Conservation (phyloP, 35 echinoderm and acorn worm genomes). For the Holothuria glaberrima region DNA sequence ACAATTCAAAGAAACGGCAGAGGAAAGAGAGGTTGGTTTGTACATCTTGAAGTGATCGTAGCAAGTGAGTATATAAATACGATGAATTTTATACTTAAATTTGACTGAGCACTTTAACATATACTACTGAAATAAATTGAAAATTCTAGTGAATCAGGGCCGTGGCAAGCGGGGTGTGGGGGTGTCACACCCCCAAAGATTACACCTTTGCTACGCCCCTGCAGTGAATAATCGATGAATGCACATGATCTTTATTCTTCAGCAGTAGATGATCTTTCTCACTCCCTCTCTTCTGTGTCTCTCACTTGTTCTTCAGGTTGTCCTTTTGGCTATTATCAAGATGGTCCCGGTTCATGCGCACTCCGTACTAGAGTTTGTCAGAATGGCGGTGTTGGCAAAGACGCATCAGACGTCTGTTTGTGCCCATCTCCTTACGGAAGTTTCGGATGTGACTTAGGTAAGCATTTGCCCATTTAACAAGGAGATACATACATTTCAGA, state of each 20-base stretch:
- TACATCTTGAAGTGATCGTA: constrained; percentile 14
- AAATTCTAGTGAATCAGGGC: too few species aligned
- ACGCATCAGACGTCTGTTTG: neutral
- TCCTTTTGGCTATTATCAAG: neutral
- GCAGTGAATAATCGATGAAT: neutral
- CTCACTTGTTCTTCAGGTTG: constrained; percentile 7
- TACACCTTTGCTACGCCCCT: neutral
- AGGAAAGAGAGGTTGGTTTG: constrained; percentile 34
- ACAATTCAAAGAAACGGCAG: neutral
- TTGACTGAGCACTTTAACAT: too few species aligned
- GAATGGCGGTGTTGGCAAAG: neutral
- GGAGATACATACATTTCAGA: too few species aligned
- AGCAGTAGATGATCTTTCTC: too few species aligned
- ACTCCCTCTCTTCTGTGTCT: neutral
- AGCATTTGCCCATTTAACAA: too few species aligned
- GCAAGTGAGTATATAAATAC: constrained; percentile 23
- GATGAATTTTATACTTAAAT: too few species aligned
- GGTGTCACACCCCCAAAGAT: too few species aligned
- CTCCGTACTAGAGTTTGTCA: neutral
- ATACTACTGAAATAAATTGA: too few species aligned
- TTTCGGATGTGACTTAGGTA: neutral
- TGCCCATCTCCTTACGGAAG: neutral
- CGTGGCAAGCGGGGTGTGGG: too few species aligned
- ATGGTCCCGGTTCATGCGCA: neutral
- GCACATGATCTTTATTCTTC: neutral